Evolutionary conservation across 2,888 invertebrate species (phyloP).

Genomic region (Cephonodes hylas): DNA sequence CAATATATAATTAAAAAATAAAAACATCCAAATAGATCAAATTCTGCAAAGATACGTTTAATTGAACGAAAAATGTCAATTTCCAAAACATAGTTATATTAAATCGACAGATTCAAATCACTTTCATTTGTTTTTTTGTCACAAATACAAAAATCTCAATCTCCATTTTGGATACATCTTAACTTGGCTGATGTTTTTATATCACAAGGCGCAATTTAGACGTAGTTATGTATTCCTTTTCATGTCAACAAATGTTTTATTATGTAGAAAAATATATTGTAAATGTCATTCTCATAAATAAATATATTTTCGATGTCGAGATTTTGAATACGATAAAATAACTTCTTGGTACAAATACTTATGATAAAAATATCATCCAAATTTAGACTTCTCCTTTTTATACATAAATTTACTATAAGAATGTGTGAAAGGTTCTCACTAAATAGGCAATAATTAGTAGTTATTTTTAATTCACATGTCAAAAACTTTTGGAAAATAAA

Average conservation of each 20-base stretch:
- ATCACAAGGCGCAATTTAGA: too few relatives aligned
- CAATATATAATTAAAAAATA: constrained; percentile 2
- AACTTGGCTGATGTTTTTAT: neutral
- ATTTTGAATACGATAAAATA: neutral
- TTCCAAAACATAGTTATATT: neutral
- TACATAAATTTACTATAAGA: neutral
- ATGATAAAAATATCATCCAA: constrained; percentile 1
- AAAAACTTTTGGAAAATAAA: neutral
- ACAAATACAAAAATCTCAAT: neutral
- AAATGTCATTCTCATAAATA: neutral
- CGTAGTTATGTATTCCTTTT: neutral
- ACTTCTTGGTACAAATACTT: neutral
- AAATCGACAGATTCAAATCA: neutral
- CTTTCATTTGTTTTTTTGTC: neutral
- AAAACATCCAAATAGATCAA: constrained; percentile 12
- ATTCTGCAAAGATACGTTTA: constrained; percentile 14
- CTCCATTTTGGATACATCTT: neutral
- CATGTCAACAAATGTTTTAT: too few relatives aligned
- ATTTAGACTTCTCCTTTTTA: neutral
- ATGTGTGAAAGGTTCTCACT: neutral
- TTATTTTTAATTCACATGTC: neutral
- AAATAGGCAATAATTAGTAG: neutral
- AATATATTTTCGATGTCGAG: neutral
- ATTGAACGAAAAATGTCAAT: constrained; percentile 5
- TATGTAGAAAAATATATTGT: neutral